Conservation (phyloP, 1,140 invertebrate genomes). For the Lordiphosa clarofinis region DNA sequence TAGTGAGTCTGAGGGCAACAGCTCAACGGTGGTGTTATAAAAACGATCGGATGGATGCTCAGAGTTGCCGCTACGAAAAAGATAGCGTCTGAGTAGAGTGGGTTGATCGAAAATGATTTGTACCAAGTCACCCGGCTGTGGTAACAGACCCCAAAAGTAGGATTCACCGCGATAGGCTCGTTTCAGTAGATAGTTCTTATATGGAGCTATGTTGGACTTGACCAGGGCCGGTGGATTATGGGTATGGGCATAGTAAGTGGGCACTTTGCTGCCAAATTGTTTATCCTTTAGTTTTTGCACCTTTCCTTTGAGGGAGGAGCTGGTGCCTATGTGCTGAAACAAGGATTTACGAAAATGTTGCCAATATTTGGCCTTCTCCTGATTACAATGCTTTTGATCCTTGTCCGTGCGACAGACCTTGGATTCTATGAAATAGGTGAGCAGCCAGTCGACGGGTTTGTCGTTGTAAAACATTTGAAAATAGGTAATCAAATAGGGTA, state of each 20-base stretch:
- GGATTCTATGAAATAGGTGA: constrained; percentile 94
- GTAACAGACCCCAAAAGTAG: constrained; percentile 95
- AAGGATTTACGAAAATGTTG: constrained; percentile 94
- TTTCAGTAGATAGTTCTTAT: constrained; percentile 90
- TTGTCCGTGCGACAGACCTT: constrained; percentile 94
- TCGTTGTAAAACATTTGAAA: constrained; percentile 93
- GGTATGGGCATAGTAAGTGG: constrained; percentile 89
- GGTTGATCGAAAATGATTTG: constrained; percentile 91
- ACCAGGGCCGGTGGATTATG: constrained; percentile 90
- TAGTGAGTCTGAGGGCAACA: constrained; percentile 83
- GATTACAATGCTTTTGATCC: constrained; percentile 93
- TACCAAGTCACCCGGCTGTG: constrained; percentile 90
- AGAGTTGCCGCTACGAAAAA: constrained; percentile 94
- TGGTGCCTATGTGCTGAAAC: constrained; percentile 97
- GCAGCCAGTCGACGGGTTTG: constrained; percentile 97
- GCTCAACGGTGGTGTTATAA: constrained; percentile 93
- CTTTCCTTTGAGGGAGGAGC: constrained; percentile 97
- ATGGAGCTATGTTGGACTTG: constrained; percentile 89
- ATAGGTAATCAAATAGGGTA: constrained; percentile 94
- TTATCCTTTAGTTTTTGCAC: constrained; percentile 98
- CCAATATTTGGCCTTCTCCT: constrained; percentile 89
- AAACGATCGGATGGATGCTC: constrained; percentile 95
- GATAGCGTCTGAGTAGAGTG: constrained; percentile 87
- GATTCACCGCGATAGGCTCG: constrained; percentile 93
- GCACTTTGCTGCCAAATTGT: constrained; percentile 92